phyloP scores from a whole-genome alignment of 1,140 invertebrate species.

The Hirudo medicinalis region DNA sequence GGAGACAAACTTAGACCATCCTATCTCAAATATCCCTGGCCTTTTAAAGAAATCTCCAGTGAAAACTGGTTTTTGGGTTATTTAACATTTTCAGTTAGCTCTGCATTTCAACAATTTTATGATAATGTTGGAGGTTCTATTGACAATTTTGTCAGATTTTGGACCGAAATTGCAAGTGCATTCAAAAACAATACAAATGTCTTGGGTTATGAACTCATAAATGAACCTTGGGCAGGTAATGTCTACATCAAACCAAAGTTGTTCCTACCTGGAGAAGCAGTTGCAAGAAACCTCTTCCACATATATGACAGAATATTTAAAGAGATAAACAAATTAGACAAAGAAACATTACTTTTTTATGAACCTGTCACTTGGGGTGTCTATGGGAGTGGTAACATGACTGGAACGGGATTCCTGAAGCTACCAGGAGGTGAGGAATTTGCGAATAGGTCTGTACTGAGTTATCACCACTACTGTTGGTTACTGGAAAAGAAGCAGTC shows the following conservation, averaged over 20 bases:
- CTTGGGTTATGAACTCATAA: slow-evolving; percentile 30
- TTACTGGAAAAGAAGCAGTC: slow-evolving; percentile 20
- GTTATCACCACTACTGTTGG: slow-evolving; percentile 32
- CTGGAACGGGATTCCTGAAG: slow-evolving; percentile 27
- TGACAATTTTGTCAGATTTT: slow-evolving; percentile 25
- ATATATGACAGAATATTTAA: slow-evolving; percentile 26
- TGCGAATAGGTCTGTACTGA: slow-evolving; percentile 24
- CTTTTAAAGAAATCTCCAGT: slow-evolving; percentile 21
- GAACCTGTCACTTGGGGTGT: slow-evolving; percentile 32
- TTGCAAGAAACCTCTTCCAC: slow-evolving; percentile 26
- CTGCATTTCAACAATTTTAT: slow-evolving; percentile 30
- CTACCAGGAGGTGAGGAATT: slow-evolving; percentile 26
- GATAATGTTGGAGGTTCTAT: slow-evolving; percentile 24
- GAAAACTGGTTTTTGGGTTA: slow-evolving; percentile 25
- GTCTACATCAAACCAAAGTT: slow-evolving; percentile 25
- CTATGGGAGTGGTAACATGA: slow-evolving; percentile 20
- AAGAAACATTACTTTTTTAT: slow-evolving; percentile 28
- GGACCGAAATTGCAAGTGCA: slow-evolving; percentile 23
- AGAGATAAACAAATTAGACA: slow-evolving; percentile 27
- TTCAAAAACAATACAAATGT: slow-evolving; percentile 25
- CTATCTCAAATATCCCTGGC: slow-evolving; percentile 27
- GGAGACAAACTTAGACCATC: slow-evolving; percentile 25
- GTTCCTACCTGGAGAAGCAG: slow-evolving; percentile 28
- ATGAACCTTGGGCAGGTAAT: slow-evolving; percentile 31
- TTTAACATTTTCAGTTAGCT: slow-evolving; percentile 26